Evolutionary conservation across 2,888 invertebrate genomes (phyloP), one percentile per base, ranked within the genome.

Genomic region (Sylvicola fuscatus): DNA sequence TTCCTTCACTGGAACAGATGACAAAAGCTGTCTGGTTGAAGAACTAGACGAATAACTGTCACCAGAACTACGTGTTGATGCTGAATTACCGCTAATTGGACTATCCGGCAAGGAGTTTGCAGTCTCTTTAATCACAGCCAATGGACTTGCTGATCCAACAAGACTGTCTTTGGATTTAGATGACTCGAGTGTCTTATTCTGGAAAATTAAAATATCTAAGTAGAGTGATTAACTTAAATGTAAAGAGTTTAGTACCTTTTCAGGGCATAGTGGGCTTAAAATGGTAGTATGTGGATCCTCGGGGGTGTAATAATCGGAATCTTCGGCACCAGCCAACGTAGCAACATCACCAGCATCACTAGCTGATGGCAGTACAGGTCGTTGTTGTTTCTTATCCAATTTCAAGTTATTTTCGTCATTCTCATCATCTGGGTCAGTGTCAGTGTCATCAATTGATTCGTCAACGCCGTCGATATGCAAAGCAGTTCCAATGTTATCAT

Each of bases 21-120:
- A 66, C 42, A 81, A 63, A 43, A 81, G 58, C 51, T 79, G 75
- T 16, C 77, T 68, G 3, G 81, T 78, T 32, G 81, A 81, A n/a
- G 78, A 77, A 37, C 74, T 73, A 6, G 81, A 81, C 46, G 79
- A 78, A 58, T 79, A 82, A 47, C 81, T 81, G 51, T 82, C 82
- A 38, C 75, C 79, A 39, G 80, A 81, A 41, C 81, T 80, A 33
- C 80, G 70, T 12, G 58, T 57, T 11, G 58, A 57, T 3, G 58
- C 50, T 28, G 58, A 56, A 38, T 56, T 58, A 10, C 50, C 54
- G 41, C 72, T 72, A 39, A 75, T 61, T 7, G 80, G 80, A 5
- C 78, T 78, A 37, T 79, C 78, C 43, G 70, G 70, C 41, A 71
- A 51, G 10, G 70, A 70, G 30, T 67, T 68, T 40, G 68, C 65